These are phyloP conservation scores for Sparidentex hasta DNA, from an alignment of 2,797 vertebrate species.

Conservation along the genomic window DNA sequence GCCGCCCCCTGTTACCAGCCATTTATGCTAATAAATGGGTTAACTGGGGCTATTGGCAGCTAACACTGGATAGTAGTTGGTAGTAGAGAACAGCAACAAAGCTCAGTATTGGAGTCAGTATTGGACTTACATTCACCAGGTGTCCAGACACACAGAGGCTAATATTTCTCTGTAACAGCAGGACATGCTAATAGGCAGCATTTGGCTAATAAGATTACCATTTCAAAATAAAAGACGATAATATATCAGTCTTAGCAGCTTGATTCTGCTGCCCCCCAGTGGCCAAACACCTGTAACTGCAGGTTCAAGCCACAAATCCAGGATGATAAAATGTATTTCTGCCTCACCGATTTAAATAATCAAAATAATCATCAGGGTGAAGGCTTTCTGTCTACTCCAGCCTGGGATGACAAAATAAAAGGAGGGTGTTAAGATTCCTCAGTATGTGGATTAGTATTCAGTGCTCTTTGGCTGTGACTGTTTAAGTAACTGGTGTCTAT, in stretches of 20 bases:
- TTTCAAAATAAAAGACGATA: background rate
- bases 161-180: background rate
- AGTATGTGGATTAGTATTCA: background rate
- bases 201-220: background rate
- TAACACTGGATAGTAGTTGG: background rate
- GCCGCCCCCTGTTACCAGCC: no score
- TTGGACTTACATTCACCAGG: background rate
- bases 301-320: background rate
- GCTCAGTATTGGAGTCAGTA: background rate
- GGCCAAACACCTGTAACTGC: background rate
- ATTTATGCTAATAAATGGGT: no score
- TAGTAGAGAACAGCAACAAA: background rate
- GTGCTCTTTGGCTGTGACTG: background rate
- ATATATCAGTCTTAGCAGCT: background rate
- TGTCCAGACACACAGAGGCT: background rate
- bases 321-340: background rate
- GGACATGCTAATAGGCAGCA: background rate
- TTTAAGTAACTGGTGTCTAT: background rate
- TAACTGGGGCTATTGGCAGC: background rate
- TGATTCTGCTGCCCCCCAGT: constrained; percentile 14
- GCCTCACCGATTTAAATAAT: background rate
- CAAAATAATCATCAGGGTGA: background rate
- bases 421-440: no score
- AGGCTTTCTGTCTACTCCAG: background rate
- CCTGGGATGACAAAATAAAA: background rate